Conservation (phyloP, 2,797 vertebrate species). For the Melanotaenia maccullochi region DNA sequence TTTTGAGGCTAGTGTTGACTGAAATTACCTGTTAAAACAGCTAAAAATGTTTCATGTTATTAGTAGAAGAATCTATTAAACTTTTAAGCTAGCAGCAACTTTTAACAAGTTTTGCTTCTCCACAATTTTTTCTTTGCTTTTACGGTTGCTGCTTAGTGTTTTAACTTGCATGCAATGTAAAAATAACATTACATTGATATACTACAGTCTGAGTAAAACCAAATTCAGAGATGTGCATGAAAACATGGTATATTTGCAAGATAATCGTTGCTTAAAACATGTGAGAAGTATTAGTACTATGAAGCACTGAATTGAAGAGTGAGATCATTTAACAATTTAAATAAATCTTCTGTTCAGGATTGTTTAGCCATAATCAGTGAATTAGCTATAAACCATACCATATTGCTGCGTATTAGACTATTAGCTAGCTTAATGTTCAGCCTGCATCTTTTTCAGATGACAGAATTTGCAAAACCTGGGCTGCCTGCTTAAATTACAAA, state of each 20-base stretch:
- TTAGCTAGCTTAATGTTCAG: no score
- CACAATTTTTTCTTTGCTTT: not conserved
- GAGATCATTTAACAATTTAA: not conserved
- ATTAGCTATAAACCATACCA: not conserved
- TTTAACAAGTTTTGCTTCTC: not conserved
- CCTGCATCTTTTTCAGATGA: not conserved
- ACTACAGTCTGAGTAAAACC: not conserved
- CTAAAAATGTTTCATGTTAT: not conserved
- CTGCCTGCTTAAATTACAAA: not conserved
- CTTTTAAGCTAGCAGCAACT: not conserved
- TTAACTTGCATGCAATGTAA: not conserved
- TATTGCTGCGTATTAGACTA: no score
- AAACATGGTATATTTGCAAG: not conserved
- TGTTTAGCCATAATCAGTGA: not conserved
- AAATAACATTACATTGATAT: not conserved
- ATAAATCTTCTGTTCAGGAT: not conserved
- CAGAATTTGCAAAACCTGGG: not conserved
- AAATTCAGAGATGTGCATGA: not conserved
- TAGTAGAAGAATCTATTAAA: not conserved
- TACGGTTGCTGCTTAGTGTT: not conserved
- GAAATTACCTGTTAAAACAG: constrained; percentile 13
- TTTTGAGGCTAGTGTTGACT: constrained; percentile 13
- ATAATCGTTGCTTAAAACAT: not conserved
- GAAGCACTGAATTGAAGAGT: not conserved
- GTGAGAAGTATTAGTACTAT: not conserved